These are phyloP conservation scores for Plodia interpunctella DNA, from an alignment of 1,140 invertebrate genomes.

Conservation along the genomic window DNA sequence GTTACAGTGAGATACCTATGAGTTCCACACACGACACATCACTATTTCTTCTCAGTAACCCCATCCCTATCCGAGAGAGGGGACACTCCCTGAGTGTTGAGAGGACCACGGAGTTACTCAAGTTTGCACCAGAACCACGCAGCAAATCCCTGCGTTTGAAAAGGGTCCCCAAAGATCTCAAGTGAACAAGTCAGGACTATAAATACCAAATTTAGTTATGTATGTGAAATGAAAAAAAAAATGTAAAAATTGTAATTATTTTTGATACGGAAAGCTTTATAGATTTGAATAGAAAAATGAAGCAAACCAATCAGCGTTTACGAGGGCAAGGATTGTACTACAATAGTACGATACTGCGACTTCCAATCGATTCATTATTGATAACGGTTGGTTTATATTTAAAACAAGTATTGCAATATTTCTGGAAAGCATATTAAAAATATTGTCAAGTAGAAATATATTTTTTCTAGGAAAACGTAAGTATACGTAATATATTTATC, in stretches of 20 bases:
- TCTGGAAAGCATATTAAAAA: too few species aligned
- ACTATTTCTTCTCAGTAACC: constrained; percentile 26
- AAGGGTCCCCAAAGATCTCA: constrained; percentile 29
- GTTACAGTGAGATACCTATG: constrained; percentile 30
- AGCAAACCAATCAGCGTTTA: too few species aligned
- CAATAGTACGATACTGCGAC: too few species aligned
- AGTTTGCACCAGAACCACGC: constrained; percentile 39
- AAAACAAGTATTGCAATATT: too few species aligned
- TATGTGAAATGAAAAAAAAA: neutral
- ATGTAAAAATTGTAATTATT: constrained; percentile 21
- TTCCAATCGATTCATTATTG: too few species aligned
- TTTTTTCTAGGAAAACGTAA: too few species aligned
- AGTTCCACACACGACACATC: constrained; percentile 31
- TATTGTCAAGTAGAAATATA: too few species aligned
- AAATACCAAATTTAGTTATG: neutral
- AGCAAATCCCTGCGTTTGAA: constrained; percentile 60
- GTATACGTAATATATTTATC: too few species aligned
- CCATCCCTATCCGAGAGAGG: constrained; percentile 38
- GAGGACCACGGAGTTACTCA: constrained; percentile 35
- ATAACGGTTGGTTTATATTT: too few species aligned
- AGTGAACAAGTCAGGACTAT: constrained; percentile 17
- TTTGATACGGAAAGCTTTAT: constrained; percentile 30
- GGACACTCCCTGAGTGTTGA: constrained; percentile 51
- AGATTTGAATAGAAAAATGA: too few species aligned
- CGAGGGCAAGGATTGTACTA: too few species aligned